A percentile compares a stretch with the other conserved stretches of the same genome.
These are phyloP conservation scores for Congeria kusceri DNA, from an alignment of 2,888 invertebrate species.

Conservation along the genomic window DNA sequence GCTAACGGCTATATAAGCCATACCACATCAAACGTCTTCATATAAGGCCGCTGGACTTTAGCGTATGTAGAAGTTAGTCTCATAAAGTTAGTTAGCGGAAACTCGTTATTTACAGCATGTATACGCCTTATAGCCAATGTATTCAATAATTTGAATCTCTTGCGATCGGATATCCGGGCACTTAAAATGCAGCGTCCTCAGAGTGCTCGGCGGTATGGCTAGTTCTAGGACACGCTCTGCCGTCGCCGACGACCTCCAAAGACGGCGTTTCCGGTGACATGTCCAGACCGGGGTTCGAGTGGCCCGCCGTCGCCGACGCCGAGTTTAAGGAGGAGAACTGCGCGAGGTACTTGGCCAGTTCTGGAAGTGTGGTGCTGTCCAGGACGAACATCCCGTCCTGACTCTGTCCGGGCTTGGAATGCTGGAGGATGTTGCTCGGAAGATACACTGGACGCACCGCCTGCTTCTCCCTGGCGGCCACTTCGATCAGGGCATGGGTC, in stretches of 20 bases:
- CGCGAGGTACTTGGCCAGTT: constrained; percentile 50
- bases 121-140: too few species aligned
- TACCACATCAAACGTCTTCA: too few species aligned
- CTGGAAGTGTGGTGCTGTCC: constrained; percentile 47
- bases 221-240: constrained; percentile 19
- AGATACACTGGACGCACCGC: constrained; percentile 48
- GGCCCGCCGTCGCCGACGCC: constrained; percentile 15
- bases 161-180: too few species aligned
- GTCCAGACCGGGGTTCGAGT: constrained; percentile 33
- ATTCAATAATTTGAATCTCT: too few species aligned
- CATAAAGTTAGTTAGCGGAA: too few species aligned
- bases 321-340: constrained; percentile 45
- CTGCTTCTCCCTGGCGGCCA: constrained; percentile 54
- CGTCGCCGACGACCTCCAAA: background rate
- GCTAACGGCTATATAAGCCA: too few species aligned
- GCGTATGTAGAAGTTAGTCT: too few species aligned
- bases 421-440: constrained; percentile 37
- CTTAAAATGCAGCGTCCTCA: background rate
- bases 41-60: too few species aligned
- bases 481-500: constrained; percentile 72
- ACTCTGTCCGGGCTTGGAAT: background rate
- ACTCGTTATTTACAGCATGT: too few species aligned
- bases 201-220: background rate
- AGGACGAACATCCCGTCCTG: constrained; percentile 50
- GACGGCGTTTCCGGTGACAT: constrained; percentile 26